Evolutionary conservation across 2,113 vertebrate species (phyloP).

Genomic region (Phylloscopus trochilus): DNA sequence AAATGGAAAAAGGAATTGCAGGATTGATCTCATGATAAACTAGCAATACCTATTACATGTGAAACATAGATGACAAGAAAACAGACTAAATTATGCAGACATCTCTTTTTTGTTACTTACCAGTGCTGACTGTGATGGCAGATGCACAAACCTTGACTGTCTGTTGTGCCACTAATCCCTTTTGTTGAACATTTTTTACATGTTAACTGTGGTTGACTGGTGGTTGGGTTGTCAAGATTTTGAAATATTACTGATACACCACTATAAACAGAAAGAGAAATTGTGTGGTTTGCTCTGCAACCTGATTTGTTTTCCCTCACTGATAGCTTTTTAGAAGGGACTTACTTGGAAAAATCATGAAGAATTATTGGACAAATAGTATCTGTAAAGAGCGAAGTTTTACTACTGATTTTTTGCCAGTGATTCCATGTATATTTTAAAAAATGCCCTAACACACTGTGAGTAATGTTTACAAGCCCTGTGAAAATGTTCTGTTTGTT

Average conservation of each 20-base stretch:
- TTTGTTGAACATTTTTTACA: neutral
- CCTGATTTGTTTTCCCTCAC: neutral
- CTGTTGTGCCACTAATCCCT: constrained; percentile 25
- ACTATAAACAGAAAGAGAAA: neutral
- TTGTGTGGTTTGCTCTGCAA: neutral
- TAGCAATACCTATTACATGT: neutral
- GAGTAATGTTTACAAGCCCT: neutral
- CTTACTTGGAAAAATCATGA: neutral
- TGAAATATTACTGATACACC: neutral
- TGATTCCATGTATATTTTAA: neutral
- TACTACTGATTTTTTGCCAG: neutral
- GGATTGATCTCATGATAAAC: neutral
- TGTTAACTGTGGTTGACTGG: neutral
- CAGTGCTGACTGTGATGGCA: neutral
- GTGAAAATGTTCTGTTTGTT: neutral
- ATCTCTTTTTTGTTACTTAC: constrained; percentile 13
- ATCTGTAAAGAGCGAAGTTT: neutral
- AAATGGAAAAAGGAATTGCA: neutral
- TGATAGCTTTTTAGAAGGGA: neutral
- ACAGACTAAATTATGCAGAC: constrained; percentile 14
- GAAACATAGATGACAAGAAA: neutral
- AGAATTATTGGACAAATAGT: neutral
- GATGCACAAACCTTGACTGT: neutral
- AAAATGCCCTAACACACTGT: neutral
- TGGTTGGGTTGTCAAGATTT: neutral